Evolutionary conservation across 1,140 invertebrate genomes (phyloP).

Genomic region (Riptortus pedestris): DNA sequence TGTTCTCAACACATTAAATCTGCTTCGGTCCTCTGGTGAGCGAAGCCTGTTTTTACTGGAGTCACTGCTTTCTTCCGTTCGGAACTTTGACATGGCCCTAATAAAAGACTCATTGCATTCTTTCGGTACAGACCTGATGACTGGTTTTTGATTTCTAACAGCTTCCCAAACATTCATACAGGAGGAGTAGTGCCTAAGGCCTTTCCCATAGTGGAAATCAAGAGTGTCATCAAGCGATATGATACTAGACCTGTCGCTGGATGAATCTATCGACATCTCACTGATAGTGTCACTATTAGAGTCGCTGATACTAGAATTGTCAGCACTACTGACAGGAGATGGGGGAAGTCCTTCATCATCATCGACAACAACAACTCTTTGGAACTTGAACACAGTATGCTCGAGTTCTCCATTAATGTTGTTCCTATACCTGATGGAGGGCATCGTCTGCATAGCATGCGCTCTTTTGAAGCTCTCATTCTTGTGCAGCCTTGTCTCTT

Average conservation of each 20-base stretch:
- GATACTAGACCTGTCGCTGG: conserved; percentile 46
- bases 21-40: conserved; percentile 15
- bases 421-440: conserved; percentile 35
- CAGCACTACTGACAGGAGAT: conserved; percentile 18
- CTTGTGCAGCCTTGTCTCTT: conserved; percentile 31
- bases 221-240: conserved; percentile 44
- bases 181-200: conserved; percentile 30
- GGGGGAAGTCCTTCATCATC: conserved; percentile 32
- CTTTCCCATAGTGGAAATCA: conserved; percentile 37
- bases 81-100: conserved; percentile 42
- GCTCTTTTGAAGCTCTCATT: conserved; percentile 36
- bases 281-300: conserved; percentile 45
- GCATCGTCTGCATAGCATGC: conserved; percentile 41
- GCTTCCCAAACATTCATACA: conserved; percentile 34
- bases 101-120: conserved; percentile 43
- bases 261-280: conserved; percentile 47
- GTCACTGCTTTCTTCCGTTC: conserved; percentile 25
- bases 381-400: conserved; percentile 40
- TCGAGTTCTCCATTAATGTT: conserved; percentile 19
- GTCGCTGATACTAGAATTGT: conserved; percentile 39
- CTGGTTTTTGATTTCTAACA: conserved; percentile 31
- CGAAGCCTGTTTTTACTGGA: conserved; percentile 34
- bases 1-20: conserved; percentile 29
- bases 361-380: conserved; percentile 42
- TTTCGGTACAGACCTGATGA: conserved; percentile 38